phyloP scores from a whole-genome alignment of 2,113 vertebrate species.

The Onychostoma macrolepis region DNA sequence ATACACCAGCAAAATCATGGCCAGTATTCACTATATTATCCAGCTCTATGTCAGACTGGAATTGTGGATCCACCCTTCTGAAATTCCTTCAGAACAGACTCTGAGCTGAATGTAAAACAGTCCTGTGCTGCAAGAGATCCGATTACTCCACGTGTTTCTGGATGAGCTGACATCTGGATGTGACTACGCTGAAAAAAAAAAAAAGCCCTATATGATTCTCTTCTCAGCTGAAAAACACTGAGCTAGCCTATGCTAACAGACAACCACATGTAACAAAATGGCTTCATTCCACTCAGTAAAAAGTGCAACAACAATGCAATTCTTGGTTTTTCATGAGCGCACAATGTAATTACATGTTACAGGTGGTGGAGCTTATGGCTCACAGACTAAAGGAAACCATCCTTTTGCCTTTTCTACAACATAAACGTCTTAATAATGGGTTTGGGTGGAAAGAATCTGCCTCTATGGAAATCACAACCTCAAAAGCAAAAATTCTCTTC shows the following conservation, averaged over 20 bases:
- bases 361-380: constrained; percentile 22
- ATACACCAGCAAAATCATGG: background rate
- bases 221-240: constrained; percentile 7
- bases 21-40: background rate
- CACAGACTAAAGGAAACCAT: constrained; percentile 13
- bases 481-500: constrained; percentile 29
- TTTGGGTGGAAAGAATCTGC: constrained; percentile 28
- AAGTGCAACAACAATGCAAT: background rate
- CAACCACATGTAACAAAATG: constrained; percentile 17
- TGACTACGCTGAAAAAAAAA: constrained; percentile 28
- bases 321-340: background rate
- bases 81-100: constrained; percentile 14
- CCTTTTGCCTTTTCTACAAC: constrained; percentile 32
- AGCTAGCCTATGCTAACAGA: constrained; percentile 8
- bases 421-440: constrained; percentile 41
- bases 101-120: constrained; percentile 32
- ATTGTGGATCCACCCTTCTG: background rate
- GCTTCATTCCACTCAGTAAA: background rate
- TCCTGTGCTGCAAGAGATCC: constrained; percentile 11
- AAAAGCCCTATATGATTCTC: background rate
- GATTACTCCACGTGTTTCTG: constrained; percentile 30
- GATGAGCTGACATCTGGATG: constrained; percentile 45
- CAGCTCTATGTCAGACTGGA: background rate
- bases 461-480: constrained; percentile 22
- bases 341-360: constrained; percentile 27